phyloP scores from a whole-genome alignment of 2,888 invertebrate genomes.

The Synergus laeviventris region DNA sequence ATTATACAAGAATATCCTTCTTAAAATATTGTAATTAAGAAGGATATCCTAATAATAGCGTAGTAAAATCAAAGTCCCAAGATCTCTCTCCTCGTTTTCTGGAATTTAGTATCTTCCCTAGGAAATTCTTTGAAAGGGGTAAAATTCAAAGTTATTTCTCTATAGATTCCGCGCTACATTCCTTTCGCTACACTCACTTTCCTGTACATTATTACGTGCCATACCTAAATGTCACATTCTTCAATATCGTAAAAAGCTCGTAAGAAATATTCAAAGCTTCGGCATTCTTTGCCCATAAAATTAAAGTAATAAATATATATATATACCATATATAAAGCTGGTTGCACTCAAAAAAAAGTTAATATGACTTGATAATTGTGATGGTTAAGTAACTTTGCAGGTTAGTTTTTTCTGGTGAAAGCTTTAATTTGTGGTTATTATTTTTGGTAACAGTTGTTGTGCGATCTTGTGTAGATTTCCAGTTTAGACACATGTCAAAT shows the following conservation, averaged over 20 bases:
- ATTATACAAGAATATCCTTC: no score
- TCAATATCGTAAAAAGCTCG: neutral
- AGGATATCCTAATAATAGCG: neutral
- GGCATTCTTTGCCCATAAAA: slow-evolving; percentile 1
- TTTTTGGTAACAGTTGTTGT: no score
- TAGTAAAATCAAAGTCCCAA: neutral
- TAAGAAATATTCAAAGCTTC: neutral
- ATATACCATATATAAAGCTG: no score
- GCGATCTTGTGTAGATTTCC: no score
- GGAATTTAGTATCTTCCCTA: neutral
- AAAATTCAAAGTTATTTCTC: slow-evolving; percentile 1
- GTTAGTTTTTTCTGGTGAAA: no score
- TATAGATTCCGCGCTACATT: neutral
- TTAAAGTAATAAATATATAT: neutral
- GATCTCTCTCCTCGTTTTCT: neutral
- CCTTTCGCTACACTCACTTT: neutral
- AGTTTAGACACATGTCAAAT: no score
- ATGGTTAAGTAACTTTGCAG: no score
- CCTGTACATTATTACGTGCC: neutral
- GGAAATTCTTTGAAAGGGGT: neutral
- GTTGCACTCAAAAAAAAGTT: no score
- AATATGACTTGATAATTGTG: no score
- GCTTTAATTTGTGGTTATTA: no score
- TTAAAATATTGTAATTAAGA: neutral
- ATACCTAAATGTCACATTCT: neutral